Percentiles rank a stretch among this genome's conserved stretches.
Conservation (phyloP, 2,888 invertebrate species). For the Dorcus parallelipipedus region DNA sequence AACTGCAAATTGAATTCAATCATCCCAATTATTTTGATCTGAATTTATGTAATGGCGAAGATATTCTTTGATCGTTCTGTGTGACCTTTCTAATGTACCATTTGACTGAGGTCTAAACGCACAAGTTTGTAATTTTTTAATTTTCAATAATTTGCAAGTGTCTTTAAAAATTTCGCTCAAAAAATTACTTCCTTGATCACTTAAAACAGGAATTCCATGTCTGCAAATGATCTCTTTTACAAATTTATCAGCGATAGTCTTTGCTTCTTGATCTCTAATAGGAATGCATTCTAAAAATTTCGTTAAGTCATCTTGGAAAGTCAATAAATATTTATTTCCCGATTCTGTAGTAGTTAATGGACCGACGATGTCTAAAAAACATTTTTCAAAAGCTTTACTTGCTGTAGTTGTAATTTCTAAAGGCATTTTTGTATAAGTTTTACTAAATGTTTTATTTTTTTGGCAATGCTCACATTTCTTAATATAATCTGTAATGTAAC, state of each 20-base stretch:
- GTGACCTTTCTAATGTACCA: too few species aligned
- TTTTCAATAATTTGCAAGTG: slow-evolving; percentile 26
- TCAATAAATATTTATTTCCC: slow-evolving; percentile 23
- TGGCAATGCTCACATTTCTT: too few species aligned
- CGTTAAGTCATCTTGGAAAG: slow-evolving; percentile 31
- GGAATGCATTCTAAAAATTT: slow-evolving; percentile 34
- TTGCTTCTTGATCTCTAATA: slow-evolving; percentile 34
- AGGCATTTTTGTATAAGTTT: slow-evolving; percentile 10
- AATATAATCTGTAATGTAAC: too few species aligned
- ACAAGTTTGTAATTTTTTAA: too few species aligned
- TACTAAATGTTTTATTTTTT: too few species aligned
- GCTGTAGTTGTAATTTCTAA: slow-evolving; percentile 31
- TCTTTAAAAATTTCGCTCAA: slow-evolving; percentile 27
- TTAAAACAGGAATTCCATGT: slow-evolving; percentile 33
- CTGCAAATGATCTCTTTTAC: slow-evolving; percentile 25
- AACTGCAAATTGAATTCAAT: too few species aligned
- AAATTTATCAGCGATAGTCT: slow-evolving; percentile 30
- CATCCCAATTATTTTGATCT: too few species aligned
- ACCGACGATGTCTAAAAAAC: slow-evolving; percentile 34
- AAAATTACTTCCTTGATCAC: slow-evolving; percentile 34
- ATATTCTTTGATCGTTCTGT: too few species aligned
- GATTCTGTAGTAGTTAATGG: slow-evolving; percentile 29
- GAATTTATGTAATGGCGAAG: too few species aligned
- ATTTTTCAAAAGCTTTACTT: slow-evolving; percentile 31
- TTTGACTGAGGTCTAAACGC: too few species aligned